A percentile compares a stretch with the other conserved stretches of the same genome.
These are phyloP conservation scores for Indicator maculatus DNA, from an alignment of 2,113 vertebrate genomes.

Conservation along the genomic window DNA sequence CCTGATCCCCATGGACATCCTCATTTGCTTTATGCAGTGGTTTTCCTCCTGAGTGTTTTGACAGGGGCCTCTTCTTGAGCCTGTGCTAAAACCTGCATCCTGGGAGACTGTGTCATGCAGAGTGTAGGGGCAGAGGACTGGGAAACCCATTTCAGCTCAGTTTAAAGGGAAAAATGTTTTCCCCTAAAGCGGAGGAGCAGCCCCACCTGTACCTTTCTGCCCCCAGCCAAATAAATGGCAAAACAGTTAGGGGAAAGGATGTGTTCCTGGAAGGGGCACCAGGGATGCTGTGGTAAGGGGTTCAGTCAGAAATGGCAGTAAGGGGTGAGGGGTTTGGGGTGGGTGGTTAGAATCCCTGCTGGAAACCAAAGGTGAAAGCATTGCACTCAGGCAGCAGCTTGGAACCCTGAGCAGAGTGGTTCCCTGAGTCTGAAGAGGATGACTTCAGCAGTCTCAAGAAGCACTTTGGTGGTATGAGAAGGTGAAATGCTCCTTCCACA, in stretches of 20 bases:
- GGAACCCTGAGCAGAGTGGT: background rate
- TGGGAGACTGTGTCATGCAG: background rate
- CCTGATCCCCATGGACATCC: conserved; percentile 33
- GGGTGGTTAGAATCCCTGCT: background rate
- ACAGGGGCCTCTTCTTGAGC: conserved; percentile 2
- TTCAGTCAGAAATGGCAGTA: background rate
- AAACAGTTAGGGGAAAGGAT: background rate
- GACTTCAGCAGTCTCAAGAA: background rate
- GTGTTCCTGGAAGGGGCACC: background rate
- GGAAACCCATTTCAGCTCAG: background rate
- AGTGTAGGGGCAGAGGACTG: background rate
- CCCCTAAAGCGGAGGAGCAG: background rate
- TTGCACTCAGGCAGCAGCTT: background rate
- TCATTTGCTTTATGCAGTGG: conserved; percentile 27
- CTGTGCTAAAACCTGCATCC: background rate
- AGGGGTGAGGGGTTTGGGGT: background rate
- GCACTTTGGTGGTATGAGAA: background rate
- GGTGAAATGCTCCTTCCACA: background rate
- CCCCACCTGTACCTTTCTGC: background rate
- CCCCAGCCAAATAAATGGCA: background rate
- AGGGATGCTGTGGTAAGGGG: background rate
- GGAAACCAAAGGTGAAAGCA: background rate
- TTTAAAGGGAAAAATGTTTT: background rate
- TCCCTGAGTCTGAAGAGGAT: background rate
- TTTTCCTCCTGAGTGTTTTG: conserved; percentile 41